Evolutionary conservation across 2,888 invertebrate genomes (phyloP).

Genomic region (Drosophila nr. perissopoda): DNA sequence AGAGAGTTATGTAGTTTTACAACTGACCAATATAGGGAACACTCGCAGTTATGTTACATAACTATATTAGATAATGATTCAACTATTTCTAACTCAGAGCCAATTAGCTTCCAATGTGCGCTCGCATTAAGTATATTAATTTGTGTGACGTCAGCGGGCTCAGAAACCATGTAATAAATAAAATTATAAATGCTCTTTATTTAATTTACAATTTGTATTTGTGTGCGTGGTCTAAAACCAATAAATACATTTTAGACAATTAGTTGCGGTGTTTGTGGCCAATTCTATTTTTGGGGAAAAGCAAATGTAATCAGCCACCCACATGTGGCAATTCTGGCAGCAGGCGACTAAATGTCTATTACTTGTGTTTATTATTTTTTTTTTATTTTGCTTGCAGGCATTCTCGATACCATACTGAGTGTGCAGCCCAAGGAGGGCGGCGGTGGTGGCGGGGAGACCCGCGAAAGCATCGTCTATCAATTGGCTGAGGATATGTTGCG

Average conservation of each 20-base stretch:
- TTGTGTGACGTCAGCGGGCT: conserved; percentile 31
- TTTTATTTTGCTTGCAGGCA: conserved; percentile 85
- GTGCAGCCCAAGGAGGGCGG: conserved; percentile 99
- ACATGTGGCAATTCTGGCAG: conserved; percentile 38
- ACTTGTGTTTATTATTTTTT: not conserved
- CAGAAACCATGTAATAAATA: conserved; percentile 33
- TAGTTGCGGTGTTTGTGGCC: conserved; percentile 17
- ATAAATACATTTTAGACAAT: conserved; percentile 45
- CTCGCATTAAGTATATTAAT: conserved; percentile 1
- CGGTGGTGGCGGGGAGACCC: conserved; percentile 94
- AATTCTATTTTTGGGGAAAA: conserved; percentile 18
- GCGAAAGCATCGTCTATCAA: conserved; percentile 96
- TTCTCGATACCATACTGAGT: conserved; percentile 96
- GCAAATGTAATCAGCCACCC: conserved; percentile 35
- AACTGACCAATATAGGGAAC: not conserved
- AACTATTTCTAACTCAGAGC: not conserved
- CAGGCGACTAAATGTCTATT: conserved; percentile 16
- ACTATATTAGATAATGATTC: not conserved
- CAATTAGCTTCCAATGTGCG: conserved; percentile 12
- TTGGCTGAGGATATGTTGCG: conserved; percentile 96
- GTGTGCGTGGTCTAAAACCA: conserved; percentile 27
- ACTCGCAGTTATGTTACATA: not conserved
- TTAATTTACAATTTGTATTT: conserved; percentile 42
- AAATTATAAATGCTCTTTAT: conserved; percentile 38
- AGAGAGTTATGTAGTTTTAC: not conserved